Base-by-base conservation (phyloP, 2,888 invertebrate genomes). In the Apeira syringaria region DNA sequence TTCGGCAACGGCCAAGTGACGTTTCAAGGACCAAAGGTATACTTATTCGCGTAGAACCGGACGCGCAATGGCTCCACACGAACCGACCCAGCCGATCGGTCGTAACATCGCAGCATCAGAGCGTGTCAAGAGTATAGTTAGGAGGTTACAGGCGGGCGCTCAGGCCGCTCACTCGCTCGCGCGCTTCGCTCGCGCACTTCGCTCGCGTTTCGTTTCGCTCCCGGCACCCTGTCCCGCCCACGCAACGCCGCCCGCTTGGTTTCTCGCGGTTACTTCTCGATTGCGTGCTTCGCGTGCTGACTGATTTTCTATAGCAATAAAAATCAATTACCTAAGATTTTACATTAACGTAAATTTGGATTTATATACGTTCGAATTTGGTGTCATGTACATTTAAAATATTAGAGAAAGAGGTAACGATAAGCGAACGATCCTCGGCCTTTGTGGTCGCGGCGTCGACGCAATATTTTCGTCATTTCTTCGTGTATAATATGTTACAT, bases 401-500 rank as follows among this genome's bases (percentile, higher is more conserved):
- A 84, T 86, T 88, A 87, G 83, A 80, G 77, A 85, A 55, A 86
- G 80, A 83, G 79, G 79, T 86, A 85, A 86, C 80, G 89, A 87
- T 86, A 85, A 81, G 86, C 82, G 80, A 78, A 72, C 78, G 82
- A 72, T 59, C 80, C 83, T 83, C 77, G 84, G 75, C 79, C 57
- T 52, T 57, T 59, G 54, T 52, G 64, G 79, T 79, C 78, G 80
- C 80, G 79, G 80, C 62, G 66, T 80, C 82, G 82, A 72, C 83
- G 85, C 82, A 79, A 76, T 88, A 83, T 85, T 87, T 87, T 90
- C 88, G 88, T 87, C 88, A 84, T 84, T 88, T 88, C 86, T 91
- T 89, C 89, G 91, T 91, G 91, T 91, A 90, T 91, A 87, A 90
- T 90, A 91, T 90, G 91, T 91, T 92, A 92, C 92, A 91, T 91